Evolutionary conservation across 2,113 vertebrate genomes (phyloP), one percentile per base, ranked within the genome.

Genomic region (Heterochromis multidens): DNA sequence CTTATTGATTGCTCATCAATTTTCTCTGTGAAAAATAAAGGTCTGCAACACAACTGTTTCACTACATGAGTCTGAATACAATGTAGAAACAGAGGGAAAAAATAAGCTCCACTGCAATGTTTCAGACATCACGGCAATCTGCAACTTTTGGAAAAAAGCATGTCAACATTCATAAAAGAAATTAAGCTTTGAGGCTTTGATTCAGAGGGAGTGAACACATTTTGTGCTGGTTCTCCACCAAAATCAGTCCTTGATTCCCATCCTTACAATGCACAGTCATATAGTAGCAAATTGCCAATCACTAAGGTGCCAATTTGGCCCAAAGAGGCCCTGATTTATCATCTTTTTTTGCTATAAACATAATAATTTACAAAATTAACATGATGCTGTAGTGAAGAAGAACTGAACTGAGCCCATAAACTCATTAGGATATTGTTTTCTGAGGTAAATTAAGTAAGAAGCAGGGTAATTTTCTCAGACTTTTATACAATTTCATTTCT

Each of bases 281-380:
- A 27, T 4, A 46, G 43, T 1, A 70, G 23, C 65, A 70, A 49
- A 70, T 23, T 70, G 19, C 46, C 23, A 70, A 6, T 27, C 23
- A 46, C 37, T 43, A 70, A 67, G 43, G 35, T 67, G 63, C n/a
- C n/a, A n/a, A n/a, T n/a, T n/a, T n/a, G n/a, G n/a, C 17, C 37
- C 23, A 70, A 17, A 70, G 23, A 46, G 14, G 46, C 0, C 37
- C 25, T 0, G 3, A 70, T 46, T 46, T 70, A 70, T 46, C 46
- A 46, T 70, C 43, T 70, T 70, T 46, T n/a, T 70, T 40, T 70
- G 8, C 37, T 46, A 23, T 70, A 46, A 70, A 70, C 25, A 70
- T 70, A 43, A 70, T 46, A 27, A 25, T 67, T 43, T 25, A 67
- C 63, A 43, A 67, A 70, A 70, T 70, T 0, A 70, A 70, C 13